Percentiles rank a stretch among this genome's conserved stretches.
Evolutionary conservation across 2,113 vertebrate species (phyloP).

Genomic region (Jaculus jaculus): DNA sequence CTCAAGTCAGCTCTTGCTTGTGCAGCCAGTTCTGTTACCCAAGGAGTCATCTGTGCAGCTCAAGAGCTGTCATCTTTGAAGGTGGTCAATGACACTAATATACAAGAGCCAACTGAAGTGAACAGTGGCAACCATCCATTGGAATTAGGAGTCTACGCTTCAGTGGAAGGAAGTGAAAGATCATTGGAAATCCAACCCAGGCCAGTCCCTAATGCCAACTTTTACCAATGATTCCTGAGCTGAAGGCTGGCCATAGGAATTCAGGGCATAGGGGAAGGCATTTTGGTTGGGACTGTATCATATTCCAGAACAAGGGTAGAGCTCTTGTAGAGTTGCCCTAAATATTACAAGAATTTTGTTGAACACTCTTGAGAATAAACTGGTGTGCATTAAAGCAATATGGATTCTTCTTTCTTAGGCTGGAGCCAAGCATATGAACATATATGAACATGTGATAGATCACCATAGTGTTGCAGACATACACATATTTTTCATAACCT

Average conservation of each 20-base stretch:
- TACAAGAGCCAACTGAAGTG: no score
- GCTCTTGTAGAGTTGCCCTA: no score
- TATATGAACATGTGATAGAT: no score
- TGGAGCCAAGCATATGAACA: fast-evolving
- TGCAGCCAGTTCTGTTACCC: no score
- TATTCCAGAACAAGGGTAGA: background rate
- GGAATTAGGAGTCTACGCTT: no score
- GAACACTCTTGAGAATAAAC: background rate
- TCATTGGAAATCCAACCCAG: fast-evolving
- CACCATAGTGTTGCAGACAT: fast-evolving
- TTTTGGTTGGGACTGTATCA: fast-evolving
- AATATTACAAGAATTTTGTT: background rate
- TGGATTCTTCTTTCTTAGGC: background rate
- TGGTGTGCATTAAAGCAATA: no score
- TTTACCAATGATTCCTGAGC: fast-evolving
- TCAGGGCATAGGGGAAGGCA: background rate
- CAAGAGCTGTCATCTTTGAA: background rate
- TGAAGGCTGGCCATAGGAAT: background rate
- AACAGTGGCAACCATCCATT: no score
- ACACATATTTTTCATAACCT: no score
- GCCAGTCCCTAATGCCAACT: background rate
- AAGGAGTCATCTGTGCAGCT: no score
- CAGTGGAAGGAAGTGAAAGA: background rate
- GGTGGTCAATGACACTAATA: no score
- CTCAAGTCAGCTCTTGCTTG: no score